A percentile compares a stretch with the other conserved stretches of the same genome.
phyloP scores from a whole-genome alignment of 2,888 invertebrate genomes.

The Drosophila atroscutellata region DNA sequence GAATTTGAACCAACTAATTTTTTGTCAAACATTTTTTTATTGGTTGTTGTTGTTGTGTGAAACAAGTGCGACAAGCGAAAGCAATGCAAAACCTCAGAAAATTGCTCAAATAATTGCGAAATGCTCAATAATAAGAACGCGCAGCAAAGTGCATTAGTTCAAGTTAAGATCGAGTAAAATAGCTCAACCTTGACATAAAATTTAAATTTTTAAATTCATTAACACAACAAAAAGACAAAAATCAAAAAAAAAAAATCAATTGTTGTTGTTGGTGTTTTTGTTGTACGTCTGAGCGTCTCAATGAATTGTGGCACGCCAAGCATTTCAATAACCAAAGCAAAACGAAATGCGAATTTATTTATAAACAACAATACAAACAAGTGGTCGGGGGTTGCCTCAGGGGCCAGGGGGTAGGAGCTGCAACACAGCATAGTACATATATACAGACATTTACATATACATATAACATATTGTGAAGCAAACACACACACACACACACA shows the following conservation, averaged over 20 bases:
- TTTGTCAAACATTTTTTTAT: constrained; percentile 1
- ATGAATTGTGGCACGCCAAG: constrained; percentile 54
- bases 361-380: constrained; percentile 44
- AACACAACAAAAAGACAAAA: background rate
- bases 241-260: constrained; percentile 3
- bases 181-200: constrained; percentile 26
- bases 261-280: constrained; percentile 10
- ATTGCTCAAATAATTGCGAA: background rate
- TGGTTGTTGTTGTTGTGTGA: constrained; percentile 18
- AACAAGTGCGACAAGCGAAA: constrained; percentile 4
- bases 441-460: constrained; percentile 17
- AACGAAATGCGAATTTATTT: constrained; percentile 41
- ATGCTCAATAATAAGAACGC: background rate
- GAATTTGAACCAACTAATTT: background rate
- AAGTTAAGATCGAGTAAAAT: constrained; percentile 21
- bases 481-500: constrained; percentile 12
- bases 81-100: background rate
- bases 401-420: background rate
- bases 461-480: constrained; percentile 53
- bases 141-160: constrained; percentile 24
- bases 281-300: constrained; percentile 4
- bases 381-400: constrained; percentile 10
- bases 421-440: constrained; percentile 13
- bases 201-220: constrained; percentile 15
- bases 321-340: constrained; percentile 57